Evolutionary conservation across 1,140 invertebrate genomes (phyloP).

Genomic region (Brevipalpus yothersi): DNA sequence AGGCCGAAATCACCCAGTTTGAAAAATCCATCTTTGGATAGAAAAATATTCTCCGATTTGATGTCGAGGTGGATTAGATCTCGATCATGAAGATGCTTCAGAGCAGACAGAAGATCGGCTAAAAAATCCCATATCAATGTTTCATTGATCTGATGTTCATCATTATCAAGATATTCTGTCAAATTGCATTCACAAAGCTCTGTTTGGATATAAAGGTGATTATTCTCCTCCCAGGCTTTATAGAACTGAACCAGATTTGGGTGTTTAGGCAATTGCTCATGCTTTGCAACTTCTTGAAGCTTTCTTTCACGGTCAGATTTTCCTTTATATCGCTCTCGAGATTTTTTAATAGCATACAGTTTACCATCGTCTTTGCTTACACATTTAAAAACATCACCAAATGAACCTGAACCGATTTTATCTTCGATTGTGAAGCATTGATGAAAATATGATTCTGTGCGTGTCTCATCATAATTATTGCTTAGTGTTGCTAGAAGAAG

Average conservation of each 20-base stretch:
- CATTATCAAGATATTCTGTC: slow-evolving; percentile 13
- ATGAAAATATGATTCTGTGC: slow-evolving; percentile 23
- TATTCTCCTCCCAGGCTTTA: slow-evolving; percentile 45
- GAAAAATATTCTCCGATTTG: slow-evolving; percentile 47
- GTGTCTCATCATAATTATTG: slow-evolving; percentile 18
- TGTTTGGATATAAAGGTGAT: slow-evolving; percentile 40
- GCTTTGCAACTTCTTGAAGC: slow-evolving; percentile 39
- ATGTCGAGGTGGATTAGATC: slow-evolving; percentile 46
- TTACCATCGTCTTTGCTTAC: slow-evolving; percentile 33
- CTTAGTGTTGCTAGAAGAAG: slow-evolving; percentile 6
- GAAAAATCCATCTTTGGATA: slow-evolving; percentile 27
- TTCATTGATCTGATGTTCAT: slow-evolving; percentile 25
- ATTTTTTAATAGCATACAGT: slow-evolving; percentile 41
- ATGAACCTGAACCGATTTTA: slow-evolving; percentile 41
- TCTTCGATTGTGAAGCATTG: slow-evolving; percentile 35
- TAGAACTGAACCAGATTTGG: slow-evolving; percentile 38
- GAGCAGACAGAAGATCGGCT: slow-evolving; percentile 28
- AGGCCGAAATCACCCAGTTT: slow-evolving; percentile 50
- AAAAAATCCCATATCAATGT: slow-evolving; percentile 26
- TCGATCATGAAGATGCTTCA: slow-evolving; percentile 37
- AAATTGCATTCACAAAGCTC: slow-evolving; percentile 36
- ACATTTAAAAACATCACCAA: slow-evolving; percentile 42
- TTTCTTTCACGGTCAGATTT: slow-evolving; percentile 31
- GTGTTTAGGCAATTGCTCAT: slow-evolving; percentile 37
- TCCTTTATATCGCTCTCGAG: slow-evolving; percentile 30